These are phyloP conservation scores for Xestia rhomboidea DNA, from an alignment of 2,888 invertebrate genomes.

Conservation along the genomic window DNA sequence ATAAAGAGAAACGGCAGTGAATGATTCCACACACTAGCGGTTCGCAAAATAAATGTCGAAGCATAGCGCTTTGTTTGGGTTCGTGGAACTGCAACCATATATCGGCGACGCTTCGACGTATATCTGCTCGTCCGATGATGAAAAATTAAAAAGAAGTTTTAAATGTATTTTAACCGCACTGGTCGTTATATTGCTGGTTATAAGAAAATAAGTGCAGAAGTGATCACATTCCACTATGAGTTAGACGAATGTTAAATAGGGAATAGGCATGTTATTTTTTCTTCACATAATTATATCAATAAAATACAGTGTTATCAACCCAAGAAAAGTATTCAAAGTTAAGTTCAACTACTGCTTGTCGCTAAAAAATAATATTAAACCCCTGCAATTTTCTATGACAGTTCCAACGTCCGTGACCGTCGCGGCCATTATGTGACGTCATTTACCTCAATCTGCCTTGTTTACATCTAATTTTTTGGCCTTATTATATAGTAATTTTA, in stretches of 20 bases:
- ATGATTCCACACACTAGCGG: background rate
- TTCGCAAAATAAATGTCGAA: background rate
- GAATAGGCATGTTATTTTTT: no score
- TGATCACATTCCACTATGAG: background rate
- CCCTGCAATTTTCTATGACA: no score
- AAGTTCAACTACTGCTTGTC: no score
- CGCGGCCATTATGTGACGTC: no score
- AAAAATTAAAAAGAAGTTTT: background rate
- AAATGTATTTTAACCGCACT: background rate
- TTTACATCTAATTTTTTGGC: no score
- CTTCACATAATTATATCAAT: no score
- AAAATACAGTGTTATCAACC: no score
- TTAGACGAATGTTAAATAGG: background rate
- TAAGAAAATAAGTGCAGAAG: background rate
- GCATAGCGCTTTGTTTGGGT: background rate
- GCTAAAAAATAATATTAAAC: no score
- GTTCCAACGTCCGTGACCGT: no score
- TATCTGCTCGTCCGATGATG: background rate
- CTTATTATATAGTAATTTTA: no score
- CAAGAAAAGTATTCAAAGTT: no score
- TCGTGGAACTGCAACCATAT: background rate
- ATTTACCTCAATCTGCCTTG: no score
- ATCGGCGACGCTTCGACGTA: background rate
- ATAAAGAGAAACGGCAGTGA: background rate
- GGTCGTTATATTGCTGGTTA: background rate